Evolutionary conservation across 2,113 vertebrate species (phyloP).

Genomic region (Dasyornis broadbenti): DNA sequence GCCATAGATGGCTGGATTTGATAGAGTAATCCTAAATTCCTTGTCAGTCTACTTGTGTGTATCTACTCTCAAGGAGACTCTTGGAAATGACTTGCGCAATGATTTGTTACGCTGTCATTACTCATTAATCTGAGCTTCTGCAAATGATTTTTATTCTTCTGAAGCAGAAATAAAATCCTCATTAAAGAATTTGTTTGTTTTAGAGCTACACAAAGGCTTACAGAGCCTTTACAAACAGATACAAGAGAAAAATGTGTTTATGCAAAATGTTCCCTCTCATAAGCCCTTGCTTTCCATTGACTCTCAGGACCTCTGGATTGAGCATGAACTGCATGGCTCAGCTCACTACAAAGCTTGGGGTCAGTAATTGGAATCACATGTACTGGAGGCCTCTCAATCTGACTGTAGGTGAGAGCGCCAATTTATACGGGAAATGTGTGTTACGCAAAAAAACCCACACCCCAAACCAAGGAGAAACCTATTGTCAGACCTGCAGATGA

Average conservation of each 20-base stretch:
- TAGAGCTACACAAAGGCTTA: slow-evolving; percentile 47
- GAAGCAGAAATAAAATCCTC: slow-evolving; percentile 38
- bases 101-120: slow-evolving; percentile 40
- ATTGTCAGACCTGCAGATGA: not conserved
- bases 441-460: not conserved
- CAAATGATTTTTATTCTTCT: slow-evolving; percentile 41
- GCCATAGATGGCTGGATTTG: not conserved
- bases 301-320: slow-evolving; percentile 23
- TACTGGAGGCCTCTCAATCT: not conserved
- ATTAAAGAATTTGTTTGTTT: slow-evolving; percentile 58
- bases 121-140: slow-evolving; percentile 44
- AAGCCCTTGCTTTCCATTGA: not conserved
- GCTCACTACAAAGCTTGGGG: slow-evolving; percentile 7
- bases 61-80: not conserved
- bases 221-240: slow-evolving; percentile 22
- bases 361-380: slow-evolving; percentile 52
- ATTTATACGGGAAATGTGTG: not conserved
- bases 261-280: slow-evolving; percentile 3
- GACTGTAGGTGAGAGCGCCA: slow-evolving; percentile 1
- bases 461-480: not conserved
- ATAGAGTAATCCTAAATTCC: not conserved
- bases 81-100: not conserved
- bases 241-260: slow-evolving; percentile 27
- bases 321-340: not conserved
- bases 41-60: not conserved